Evolutionary conservation across 2,797 vertebrate species (phyloP), one percentile per base, ranked within the genome.

Genomic region (Danio jaintianensis): DNA sequence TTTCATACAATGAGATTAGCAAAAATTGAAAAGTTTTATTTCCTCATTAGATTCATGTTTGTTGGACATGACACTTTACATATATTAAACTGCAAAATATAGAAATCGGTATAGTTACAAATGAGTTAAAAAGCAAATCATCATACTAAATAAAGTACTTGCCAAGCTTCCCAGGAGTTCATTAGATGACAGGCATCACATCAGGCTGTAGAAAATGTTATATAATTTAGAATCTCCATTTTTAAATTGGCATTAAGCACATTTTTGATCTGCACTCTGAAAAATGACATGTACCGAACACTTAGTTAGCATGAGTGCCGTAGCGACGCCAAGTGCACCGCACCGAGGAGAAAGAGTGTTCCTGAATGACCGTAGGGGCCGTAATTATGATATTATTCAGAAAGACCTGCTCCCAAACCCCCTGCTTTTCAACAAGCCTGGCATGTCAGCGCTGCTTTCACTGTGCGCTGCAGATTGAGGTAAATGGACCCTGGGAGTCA

Each of bases 321-420:
- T 47, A 78, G 62, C 2, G 38, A 52, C n/a, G 18, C 45, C 56
- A 52, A 12, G 55, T 55, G 52, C 67, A 50, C 50, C 18, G 43
- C 38, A 43, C 58, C 13, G 56, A 55, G 47, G 53, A 48, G 58
- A 75, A 50, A 48, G 53, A 68, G 52, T 69, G 68, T 52, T 79
- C 42, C n/a, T 20, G 83, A 79, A 67, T 68, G 76, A 58, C 20
- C 58, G 67, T 64, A 76, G 7, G 36, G 61, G 52, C 47, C 20
- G 18, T 80, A 82, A 85, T 85, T 84, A 82, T 82, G 83, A 75
- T 74, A 84, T 84, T 82, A 72, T 66, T 45, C 16, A 79, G 62
- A 76, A 79, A 84, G 5, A 20, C 11, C 22, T 58, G 22, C n/a
- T 48, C n/a, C 64, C 29, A 29, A 68, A 5, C 12, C 43, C 42